These are phyloP conservation scores for Epizoanthus fatuus DNA, from an alignment of 92 coral and sea anemone genomes.

Conservation along the genomic window DNA sequence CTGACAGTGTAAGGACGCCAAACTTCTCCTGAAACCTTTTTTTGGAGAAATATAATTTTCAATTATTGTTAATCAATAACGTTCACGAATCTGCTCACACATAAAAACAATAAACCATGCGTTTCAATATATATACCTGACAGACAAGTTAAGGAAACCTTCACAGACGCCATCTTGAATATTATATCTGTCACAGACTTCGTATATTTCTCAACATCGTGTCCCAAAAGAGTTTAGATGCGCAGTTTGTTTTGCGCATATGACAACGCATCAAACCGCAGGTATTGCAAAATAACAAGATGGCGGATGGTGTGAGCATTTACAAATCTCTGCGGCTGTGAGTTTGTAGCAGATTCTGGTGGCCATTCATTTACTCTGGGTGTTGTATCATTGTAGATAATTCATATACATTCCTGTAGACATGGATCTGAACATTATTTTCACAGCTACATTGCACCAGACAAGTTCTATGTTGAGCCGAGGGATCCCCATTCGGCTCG, in stretches of 20 bases:
- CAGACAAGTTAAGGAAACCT: neutral
- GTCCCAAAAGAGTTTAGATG: constrained; percentile 22
- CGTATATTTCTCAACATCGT: constrained; percentile 14
- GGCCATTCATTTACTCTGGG: neutral
- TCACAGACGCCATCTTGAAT: constrained; percentile 70
- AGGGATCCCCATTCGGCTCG: constrained; percentile 87
- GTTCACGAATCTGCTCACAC: neutral
- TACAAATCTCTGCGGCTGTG: constrained; percentile 89
- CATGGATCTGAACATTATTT: neutral
- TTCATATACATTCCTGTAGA: neutral
- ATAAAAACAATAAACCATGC: neutral
- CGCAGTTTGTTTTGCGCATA: constrained; percentile 3
- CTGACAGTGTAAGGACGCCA: constrained; percentile 7
- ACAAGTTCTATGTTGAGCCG: constrained; percentile 96
- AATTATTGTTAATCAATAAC: no score
- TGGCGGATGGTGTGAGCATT: constrained; percentile 83
- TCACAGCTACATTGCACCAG: constrained; percentile 91
- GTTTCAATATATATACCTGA: neutral
- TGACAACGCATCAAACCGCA: neutral
- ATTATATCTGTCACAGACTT: neutral
- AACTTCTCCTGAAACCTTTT: constrained; percentile 57
- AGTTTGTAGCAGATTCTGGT: constrained; percentile 41
- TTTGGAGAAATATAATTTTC: neutral
- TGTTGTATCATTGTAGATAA: neutral
- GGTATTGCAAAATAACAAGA: constrained; percentile 62